phyloP scores from a whole-genome alignment of 2,113 vertebrate genomes.

The Sorex araneus region DNA sequence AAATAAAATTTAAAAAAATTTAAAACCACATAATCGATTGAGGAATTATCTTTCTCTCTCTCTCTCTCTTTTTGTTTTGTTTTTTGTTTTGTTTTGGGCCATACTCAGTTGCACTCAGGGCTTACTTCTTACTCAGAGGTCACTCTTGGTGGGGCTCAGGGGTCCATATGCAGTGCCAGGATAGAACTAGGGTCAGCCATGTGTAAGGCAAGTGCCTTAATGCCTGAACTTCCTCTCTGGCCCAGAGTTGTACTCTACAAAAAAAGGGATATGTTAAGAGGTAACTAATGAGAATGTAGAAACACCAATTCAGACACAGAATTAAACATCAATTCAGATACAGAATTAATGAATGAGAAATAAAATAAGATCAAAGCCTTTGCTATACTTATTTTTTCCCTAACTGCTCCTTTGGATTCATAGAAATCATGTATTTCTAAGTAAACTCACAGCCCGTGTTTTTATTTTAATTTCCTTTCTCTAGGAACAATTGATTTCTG shows the following conservation, averaged over 20 bases:
- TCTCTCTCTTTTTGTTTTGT: too few relatives aligned
- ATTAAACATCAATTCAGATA: background rate
- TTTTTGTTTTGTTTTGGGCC: too few relatives aligned
- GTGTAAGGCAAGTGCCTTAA: background rate
- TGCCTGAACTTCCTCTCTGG: background rate
- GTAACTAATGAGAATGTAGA: background rate
- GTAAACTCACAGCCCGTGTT: background rate
- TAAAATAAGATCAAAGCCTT: background rate
- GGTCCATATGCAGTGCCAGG: too few relatives aligned
- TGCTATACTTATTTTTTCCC: background rate
- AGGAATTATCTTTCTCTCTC: too few relatives aligned
- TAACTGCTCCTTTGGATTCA: background rate
- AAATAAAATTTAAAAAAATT: too few relatives aligned
- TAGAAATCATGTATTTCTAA: slow-evolving; percentile 21
- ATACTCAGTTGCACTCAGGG: too few relatives aligned
- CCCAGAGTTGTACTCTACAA: background rate
- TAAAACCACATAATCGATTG: too few relatives aligned
- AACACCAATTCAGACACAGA: background rate
- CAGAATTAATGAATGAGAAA: slow-evolving; percentile 15
- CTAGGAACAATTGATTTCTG: background rate
- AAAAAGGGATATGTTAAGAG: background rate
- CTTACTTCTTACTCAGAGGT: too few relatives aligned
- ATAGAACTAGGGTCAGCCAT: too few relatives aligned
- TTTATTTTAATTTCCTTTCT: slow-evolving; percentile 11
- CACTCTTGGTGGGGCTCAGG: too few relatives aligned